These are phyloP conservation scores for Brachystomella parvula DNA, from an alignment of 1,140 invertebrate species.

Conservation along the genomic window DNA sequence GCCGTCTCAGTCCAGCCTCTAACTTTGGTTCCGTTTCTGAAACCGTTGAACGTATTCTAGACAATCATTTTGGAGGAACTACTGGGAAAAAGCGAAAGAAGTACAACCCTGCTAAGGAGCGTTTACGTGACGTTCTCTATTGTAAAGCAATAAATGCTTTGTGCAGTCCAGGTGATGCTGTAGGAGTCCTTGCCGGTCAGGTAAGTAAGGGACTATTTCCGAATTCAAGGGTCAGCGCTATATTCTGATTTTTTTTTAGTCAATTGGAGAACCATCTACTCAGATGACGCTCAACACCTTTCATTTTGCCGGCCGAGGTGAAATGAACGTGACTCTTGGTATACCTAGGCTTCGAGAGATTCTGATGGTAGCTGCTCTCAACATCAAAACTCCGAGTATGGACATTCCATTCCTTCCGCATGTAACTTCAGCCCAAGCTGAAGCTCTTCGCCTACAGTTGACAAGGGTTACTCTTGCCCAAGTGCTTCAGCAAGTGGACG, in stretches of 20 bases:
- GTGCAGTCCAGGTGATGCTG: conserved; percentile 85
- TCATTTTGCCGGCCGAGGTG: conserved; percentile 97
- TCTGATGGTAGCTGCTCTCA: conserved; percentile 84
- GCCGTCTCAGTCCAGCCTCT: conserved; percentile 59
- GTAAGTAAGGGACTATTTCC: conserved; percentile 39
- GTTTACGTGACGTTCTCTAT: conserved; percentile 61
- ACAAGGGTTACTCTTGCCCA: conserved; percentile 67
- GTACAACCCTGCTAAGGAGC: no score
- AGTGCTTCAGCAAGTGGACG: conserved; percentile 65
- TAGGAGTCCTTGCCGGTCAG: conserved; percentile 87
- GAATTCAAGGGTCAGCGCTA: not conserved
- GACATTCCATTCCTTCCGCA: conserved; percentile 67
- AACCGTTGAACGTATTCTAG: conserved; percentile 59
- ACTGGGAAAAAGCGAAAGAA: conserved; percentile 41
- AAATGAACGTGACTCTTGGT: conserved; percentile 99
- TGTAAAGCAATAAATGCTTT: conserved; percentile 67
- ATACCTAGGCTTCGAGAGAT: conserved; percentile 95
- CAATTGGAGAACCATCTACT: conserved; percentile 96
- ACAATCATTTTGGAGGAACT: conserved; percentile 43
- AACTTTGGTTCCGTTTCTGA: conserved; percentile 77
- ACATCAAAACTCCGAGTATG: conserved; percentile 93
- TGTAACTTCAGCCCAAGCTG: conserved; percentile 51
- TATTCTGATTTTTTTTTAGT: conserved; percentile 45
- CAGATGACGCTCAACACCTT: conserved; percentile 99
- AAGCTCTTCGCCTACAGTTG: conserved; percentile 59